A percentile compares a stretch with the other conserved stretches of the same genome.
Evolutionary conservation across 2,113 vertebrate genomes (phyloP).

Genomic region (Sarotherodon lohbergeri): DNA sequence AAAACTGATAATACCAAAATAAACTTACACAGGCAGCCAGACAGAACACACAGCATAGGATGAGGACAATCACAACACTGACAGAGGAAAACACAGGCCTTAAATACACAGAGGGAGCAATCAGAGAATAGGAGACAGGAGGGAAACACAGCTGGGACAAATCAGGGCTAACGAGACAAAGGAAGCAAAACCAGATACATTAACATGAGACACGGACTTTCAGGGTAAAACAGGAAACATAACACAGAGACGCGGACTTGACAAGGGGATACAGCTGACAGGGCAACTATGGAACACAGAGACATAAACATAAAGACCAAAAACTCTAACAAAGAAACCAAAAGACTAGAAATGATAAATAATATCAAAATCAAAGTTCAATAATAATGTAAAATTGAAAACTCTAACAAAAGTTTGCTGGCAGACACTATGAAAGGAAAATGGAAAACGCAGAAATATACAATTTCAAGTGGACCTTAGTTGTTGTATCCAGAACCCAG

Average conservation of each 20-base stretch:
- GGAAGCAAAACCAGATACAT: background rate
- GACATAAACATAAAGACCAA: background rate
- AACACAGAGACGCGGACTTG: background rate
- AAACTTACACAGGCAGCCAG: background rate
- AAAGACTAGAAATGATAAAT: background rate
- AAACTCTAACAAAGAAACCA: background rate
- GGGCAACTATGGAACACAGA: background rate
- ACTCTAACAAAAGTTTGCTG: background rate
- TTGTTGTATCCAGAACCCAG: background rate
- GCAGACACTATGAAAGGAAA: background rate
- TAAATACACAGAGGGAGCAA: background rate
- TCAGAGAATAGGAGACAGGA: background rate
- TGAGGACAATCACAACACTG: background rate
- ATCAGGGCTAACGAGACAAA: background rate
- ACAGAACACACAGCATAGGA: background rate
- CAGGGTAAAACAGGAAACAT: background rate
- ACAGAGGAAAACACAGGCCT: background rate
- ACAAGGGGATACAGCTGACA: background rate
- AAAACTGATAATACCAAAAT: background rate
- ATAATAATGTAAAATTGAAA: background rate
- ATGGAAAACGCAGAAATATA: background rate
- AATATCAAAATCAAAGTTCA: background rate
- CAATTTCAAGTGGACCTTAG: background rate
- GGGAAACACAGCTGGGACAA: background rate
- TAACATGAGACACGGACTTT: background rate